Base-by-base conservation (phyloP, 2,113 vertebrate genomes). In the Cnemophilus loriae region DNA sequence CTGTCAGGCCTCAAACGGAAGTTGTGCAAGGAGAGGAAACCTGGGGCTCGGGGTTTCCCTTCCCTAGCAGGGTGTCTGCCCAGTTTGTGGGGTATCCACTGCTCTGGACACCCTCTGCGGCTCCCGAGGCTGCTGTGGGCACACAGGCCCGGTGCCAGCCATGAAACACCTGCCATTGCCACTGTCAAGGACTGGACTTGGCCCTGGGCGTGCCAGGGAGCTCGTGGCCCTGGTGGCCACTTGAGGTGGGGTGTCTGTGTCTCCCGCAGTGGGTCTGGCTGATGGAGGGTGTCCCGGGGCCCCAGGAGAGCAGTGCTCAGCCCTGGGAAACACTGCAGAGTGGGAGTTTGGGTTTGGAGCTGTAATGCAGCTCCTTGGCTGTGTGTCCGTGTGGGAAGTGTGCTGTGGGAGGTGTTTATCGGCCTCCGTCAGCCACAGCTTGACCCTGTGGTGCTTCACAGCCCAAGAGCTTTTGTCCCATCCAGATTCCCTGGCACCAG, bases 1-100 rank as follows among this genome's bases (percentile, higher is more conserved):
- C 80, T 76, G 60, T 50, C 79, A 82, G 81, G 52, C 81, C 68
- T 81, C 81, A 33, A 94, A 83, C 95, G 95, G 95, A 96, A 93
- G n/a, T 76, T 7, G 20, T 94, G 95, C 95, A 95, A 93, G 46
- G 13, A 75, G 60, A 55, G 69, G 77, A 96, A 91, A 55, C 84
- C 8, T 5, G 3, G 20, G 49, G 79, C 82, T 85, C 1, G 4
- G n/a, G 50, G n/a, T 28, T 1, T 93, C 32, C 30, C 32, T 28
- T 79, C 84, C 57, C 86, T 52, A 10, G 3, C 4, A 14, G 14
- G 14, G 44, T 53, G 50, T 57, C 53, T 85, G 56, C 12, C 10
- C 24, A 11, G 44, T 21, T 24, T 39, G 39, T 11, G 21, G 49
- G 22, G 13, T 67, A 3, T 9, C 39, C 23, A 16, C 37, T 1